Conservation (phyloP, 1,140 invertebrate species). For the Stegodyphus dumicola region DNA sequence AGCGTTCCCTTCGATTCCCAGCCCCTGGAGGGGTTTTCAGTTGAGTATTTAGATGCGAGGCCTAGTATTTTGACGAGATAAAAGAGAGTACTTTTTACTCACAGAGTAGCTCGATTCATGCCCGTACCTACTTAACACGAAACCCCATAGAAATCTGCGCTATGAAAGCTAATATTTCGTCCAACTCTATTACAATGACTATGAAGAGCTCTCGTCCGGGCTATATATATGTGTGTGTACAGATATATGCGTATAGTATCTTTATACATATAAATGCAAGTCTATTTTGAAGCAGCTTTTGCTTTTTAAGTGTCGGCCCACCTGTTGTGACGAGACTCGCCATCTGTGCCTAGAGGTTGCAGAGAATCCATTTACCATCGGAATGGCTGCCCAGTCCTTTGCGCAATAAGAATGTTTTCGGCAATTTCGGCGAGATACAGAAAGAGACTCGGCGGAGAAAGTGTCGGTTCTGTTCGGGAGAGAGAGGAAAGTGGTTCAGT, state of each 20-base stretch:
- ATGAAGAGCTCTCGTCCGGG: conserved; percentile 41
- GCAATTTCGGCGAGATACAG: too few species aligned
- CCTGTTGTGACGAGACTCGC: conserved; percentile 40
- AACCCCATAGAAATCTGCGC: conserved; percentile 51
- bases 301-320: conserved; percentile 21
- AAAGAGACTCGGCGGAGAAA: background rate
- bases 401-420: background rate
- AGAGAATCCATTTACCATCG: background rate
- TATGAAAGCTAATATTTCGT: conserved; percentile 60
- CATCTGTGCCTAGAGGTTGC: conserved; percentile 53
- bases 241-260: conserved; percentile 45
- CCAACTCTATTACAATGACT: conserved; percentile 57
- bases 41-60: conserved; percentile 46
- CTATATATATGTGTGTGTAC: conserved; percentile 50
- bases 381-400: background rate
- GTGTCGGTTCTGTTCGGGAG: background rate
- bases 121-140: conserved; percentile 57
- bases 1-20: background rate
- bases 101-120: conserved; percentile 54
- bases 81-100: conserved; percentile 42
- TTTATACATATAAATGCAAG: conserved; percentile 40
- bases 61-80: conserved; percentile 57
- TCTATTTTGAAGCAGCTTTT: conserved; percentile 54
- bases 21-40: background rate
- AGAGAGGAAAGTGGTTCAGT: too few species aligned